A percentile compares a stretch with the other conserved stretches of the same genome.
phyloP scores from a whole-genome alignment of 2,797 vertebrate species.

The Eupleurogrammus muticus region DNA sequence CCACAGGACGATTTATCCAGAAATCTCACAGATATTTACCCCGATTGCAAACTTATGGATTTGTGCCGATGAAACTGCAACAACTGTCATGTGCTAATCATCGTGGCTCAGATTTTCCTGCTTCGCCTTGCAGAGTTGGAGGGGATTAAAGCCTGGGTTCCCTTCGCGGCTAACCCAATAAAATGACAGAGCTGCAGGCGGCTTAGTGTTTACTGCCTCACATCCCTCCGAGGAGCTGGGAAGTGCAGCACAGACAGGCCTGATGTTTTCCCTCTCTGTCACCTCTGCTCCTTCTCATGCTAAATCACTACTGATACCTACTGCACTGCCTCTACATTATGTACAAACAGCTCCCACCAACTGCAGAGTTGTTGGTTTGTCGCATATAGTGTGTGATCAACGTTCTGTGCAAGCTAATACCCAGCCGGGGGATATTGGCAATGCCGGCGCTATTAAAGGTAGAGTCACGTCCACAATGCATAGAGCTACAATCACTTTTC shows the following conservation, averaged over 20 bases:
- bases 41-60: conserved; percentile 43
- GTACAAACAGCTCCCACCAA: conserved; percentile 21
- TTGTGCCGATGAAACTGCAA: conserved; percentile 61
- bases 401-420: background rate
- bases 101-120: conserved; percentile 50
- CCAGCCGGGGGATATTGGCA: too few relatives aligned
- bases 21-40: conserved; percentile 34
- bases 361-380: conserved; percentile 37
- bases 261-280: conserved; percentile 55
- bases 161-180: conserved; percentile 69
- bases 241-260: conserved; percentile 42
- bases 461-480: too few relatives aligned
- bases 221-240: conserved; percentile 60
- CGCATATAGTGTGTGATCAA: conserved; percentile 6
- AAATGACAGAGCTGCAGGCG: conserved; percentile 75
- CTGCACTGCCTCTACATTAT: conserved; percentile 44
- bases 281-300: conserved; percentile 61
- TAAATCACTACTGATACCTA: conserved; percentile 56
- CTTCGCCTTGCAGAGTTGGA: conserved; percentile 66
- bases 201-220: conserved; percentile 74
- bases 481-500: too few relatives aligned
- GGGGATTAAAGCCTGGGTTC: conserved; percentile 74
- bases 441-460: too few relatives aligned
- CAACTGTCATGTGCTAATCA: conserved; percentile 63
- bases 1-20: conserved; percentile 35